These are phyloP conservation scores for Drosophila melanogaster DNA, from an alignment of 1,140 invertebrate species.

Conservation along the genomic window Release_6_plus_ISO1_MT NT_033777.3:4885501-4886000, in stretches of 20 bases:
- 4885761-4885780: conserved; percentile 35
- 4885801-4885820: conserved; percentile 75
- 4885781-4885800: conserved; percentile 28
- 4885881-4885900: conserved; percentile 27
- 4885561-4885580: too few relatives aligned
- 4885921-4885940: conserved; percentile 41
- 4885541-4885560: too few relatives aligned
- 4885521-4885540: too few relatives aligned
- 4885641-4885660: too few relatives aligned
- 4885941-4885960: conserved; percentile 67
- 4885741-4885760: conserved; percentile 21
- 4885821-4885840: conserved; percentile 81
- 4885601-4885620: too few relatives aligned
- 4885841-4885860: conserved; percentile 73
- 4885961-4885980: conserved; percentile 34
- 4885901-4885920: conserved; percentile 52
- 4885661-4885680: too few relatives aligned
- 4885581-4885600: too few relatives aligned
- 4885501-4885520: not conserved
- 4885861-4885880: conserved; percentile 24
- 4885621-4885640: too few relatives aligned
- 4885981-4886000: conserved; percentile 70
- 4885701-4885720: conserved; percentile 37
- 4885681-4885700: not conserved
- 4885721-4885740: conserved; percentile 73